These are phyloP conservation scores for Sebastes aleutianus DNA, from an alignment of 2,797 vertebrate species.

Conservation along the genomic window DNA sequence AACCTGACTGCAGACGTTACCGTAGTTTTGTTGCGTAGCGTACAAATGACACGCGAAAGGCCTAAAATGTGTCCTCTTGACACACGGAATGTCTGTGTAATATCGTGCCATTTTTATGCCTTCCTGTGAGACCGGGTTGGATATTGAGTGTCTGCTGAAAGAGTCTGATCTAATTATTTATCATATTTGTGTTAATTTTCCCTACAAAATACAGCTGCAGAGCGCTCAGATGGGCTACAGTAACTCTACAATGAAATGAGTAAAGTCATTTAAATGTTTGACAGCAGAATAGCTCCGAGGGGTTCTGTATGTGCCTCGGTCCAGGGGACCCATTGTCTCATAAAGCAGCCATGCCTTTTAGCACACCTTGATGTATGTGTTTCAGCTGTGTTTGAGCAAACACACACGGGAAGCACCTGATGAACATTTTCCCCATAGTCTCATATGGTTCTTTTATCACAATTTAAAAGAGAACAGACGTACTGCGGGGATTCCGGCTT, in stretches of 20 bases:
- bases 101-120: too few species aligned
- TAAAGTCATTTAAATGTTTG: not conserved
- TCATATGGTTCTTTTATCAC: not conserved
- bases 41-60: not conserved
- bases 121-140: too few species aligned
- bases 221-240: not conserved
- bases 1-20: not conserved
- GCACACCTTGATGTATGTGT: not conserved
- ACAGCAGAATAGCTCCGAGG: constrained; percentile 1
- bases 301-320: not conserved
- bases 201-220: not conserved
- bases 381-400: constrained; percentile 1
- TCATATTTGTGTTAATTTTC: not conserved
- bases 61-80: not conserved
- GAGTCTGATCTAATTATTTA: not conserved
- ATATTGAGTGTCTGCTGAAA: not conserved
- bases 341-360: not conserved
- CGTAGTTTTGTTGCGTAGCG: not conserved
- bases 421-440: not conserved
- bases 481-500: not conserved
- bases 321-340: not conserved
- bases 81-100: not conserved
- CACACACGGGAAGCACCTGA: not conserved
- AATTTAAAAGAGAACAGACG: not conserved
- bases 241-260: not conserved